Evolutionary conservation across 2,888 invertebrate genomes (phyloP).

Genomic region (Nasonovia ribisnigri): DNA sequence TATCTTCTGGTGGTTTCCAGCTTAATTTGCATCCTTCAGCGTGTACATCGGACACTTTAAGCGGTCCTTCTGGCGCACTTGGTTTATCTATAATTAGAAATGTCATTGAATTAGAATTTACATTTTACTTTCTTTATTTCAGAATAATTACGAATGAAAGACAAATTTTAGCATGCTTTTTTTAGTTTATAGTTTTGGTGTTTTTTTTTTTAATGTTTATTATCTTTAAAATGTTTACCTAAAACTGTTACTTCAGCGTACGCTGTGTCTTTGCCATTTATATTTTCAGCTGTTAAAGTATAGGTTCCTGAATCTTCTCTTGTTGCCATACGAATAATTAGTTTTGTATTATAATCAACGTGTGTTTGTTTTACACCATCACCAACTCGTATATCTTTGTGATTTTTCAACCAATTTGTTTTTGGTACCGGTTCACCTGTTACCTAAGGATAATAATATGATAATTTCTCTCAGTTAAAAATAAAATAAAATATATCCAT

Average conservation of each 20-base stretch:
- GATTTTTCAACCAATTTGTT: constrained; percentile 90
- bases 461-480: neutral
- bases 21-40: constrained; percentile 89
- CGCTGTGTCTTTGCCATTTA: constrained; percentile 93
- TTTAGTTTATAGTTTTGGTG: neutral
- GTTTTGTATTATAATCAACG: constrained; percentile 86
- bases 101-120: neutral
- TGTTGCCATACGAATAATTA: constrained; percentile 83
- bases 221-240: constrained; percentile 68
- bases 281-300: constrained; percentile 91
- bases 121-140: neutral
- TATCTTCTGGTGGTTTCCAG: constrained; percentile 95
- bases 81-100: constrained; percentile 78
- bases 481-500: neutral
- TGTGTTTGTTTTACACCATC: constrained; percentile 85
- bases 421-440: constrained; percentile 94
- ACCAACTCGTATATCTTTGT: constrained; percentile 81
- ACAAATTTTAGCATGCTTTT: neutral
- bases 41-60: constrained; percentile 90
- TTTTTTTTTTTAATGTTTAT: neutral
- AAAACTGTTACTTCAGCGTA: constrained; percentile 91
- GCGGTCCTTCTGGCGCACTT: constrained; percentile 90
- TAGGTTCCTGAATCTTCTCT: constrained; percentile 92
- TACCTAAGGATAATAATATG: constrained; percentile 20
- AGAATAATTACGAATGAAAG: neutral